Conservation (phyloP, 1,140 invertebrate species). For the Drosophila simulans region DNA sequence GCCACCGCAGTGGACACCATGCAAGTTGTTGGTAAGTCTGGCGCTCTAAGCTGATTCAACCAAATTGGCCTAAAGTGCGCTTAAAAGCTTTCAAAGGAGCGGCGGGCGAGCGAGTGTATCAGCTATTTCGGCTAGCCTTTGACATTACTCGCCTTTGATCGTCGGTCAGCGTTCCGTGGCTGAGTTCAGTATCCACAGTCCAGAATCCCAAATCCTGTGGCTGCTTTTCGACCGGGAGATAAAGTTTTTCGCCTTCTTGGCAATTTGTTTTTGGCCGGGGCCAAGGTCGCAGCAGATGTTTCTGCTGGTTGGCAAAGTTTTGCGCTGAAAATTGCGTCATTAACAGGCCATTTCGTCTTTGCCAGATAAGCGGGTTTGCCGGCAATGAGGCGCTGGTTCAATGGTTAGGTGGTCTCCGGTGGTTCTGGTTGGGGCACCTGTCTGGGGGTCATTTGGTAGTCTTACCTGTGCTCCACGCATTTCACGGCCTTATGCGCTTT, state of each 20-base stretch:
- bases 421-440: not conserved
- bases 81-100: conserved; percentile 41
- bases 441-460: conserved; percentile 61
- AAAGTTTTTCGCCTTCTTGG: conserved; percentile 52
- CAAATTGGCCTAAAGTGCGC: conserved; percentile 60
- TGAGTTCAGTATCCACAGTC: conserved; percentile 17
- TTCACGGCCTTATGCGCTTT: conserved; percentile 70
- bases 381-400: conserved; percentile 12
- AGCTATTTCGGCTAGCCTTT: conserved; percentile 44
- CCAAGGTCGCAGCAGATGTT: conserved; percentile 48
- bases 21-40: conserved; percentile 90
- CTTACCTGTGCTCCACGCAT: conserved; percentile 56
- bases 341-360: conserved; percentile 74
- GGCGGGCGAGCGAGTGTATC: conserved; percentile 37
- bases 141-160: conserved; percentile 40
- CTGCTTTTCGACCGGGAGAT: conserved; percentile 3
- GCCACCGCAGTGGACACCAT: conserved; percentile 87
- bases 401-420: not conserved
- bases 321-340: conserved; percentile 74
- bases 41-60: conserved; percentile 37
- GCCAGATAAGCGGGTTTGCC: conserved; percentile 49
- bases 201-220: conserved; percentile 19
- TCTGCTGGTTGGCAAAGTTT: conserved; percentile 43
- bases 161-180: conserved; percentile 24
- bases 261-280: conserved; percentile 53